phyloP scores from a whole-genome alignment of 2,113 vertebrate species.

The Rissa tridactyla region DNA sequence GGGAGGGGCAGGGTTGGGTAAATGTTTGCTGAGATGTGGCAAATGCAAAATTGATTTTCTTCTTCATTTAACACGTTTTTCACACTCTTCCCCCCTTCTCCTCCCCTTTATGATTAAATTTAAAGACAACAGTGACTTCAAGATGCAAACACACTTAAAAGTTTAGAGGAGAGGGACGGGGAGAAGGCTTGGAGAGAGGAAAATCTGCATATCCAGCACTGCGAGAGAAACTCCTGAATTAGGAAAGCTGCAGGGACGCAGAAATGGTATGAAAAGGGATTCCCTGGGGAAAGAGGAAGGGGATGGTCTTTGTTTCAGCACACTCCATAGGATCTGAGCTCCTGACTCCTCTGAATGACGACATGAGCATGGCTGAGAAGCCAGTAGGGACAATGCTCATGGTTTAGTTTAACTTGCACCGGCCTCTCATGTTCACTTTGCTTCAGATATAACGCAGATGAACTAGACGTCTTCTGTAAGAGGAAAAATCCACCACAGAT shows the following conservation, averaged over 20 bases:
- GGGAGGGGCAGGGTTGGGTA: conserved; percentile 2
- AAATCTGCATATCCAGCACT: not conserved
- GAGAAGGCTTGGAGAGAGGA: not conserved
- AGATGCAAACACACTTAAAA: not conserved
- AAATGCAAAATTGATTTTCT: conserved; percentile 61
- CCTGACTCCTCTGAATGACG: not conserved
- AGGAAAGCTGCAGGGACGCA: not conserved
- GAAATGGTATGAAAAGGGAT: not conserved
- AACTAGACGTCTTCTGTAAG: not conserved
- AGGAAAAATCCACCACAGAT: not conserved
- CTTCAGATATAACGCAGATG: not conserved
- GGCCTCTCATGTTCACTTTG: not conserved
- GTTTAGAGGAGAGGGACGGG: not conserved
- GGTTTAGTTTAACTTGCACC: not conserved
- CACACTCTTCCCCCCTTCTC: not conserved
- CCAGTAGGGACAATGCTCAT: accelerated
- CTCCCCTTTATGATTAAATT: conserved; percentile 33
- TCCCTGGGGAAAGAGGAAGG: not conserved
- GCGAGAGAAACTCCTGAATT: not conserved
- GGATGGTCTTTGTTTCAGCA: not conserved
- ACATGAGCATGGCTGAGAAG: accelerated
- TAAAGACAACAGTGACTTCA: conserved; percentile 19
- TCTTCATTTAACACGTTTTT: conserved; percentile 42
- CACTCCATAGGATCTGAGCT: not conserved
- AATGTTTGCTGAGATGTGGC: conserved; percentile 37